These are phyloP conservation scores for Threskiornis aethiopicus DNA, from an alignment of 2,797 vertebrate species.

Conservation along the genomic window DNA sequence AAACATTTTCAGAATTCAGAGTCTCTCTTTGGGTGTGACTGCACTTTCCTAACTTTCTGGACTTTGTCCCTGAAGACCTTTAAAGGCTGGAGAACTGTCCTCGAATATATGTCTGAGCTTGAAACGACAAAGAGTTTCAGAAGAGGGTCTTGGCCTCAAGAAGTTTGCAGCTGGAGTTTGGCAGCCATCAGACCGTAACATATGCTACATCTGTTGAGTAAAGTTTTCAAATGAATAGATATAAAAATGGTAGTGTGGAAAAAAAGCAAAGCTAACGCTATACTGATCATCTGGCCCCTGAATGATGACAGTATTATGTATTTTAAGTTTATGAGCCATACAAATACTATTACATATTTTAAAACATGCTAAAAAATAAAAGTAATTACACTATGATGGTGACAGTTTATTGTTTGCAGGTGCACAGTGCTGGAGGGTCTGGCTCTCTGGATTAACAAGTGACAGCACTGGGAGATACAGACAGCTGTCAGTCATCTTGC, in stretches of 20 bases:
- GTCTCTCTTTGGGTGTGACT: neutral
- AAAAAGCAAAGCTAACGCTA: conserved; percentile 11
- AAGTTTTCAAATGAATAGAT: conserved; percentile 26
- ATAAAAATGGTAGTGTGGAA: conserved; percentile 34
- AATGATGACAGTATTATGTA: conserved; percentile 61
- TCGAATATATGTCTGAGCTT: neutral
- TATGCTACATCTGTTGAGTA: conserved; percentile 18
- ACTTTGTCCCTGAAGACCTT: neutral
- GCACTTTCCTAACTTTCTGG: neutral
- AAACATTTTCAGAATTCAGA: neutral
- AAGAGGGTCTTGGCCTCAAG: conserved; percentile 24
- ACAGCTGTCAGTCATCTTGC: neutral
- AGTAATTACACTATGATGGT: neutral
- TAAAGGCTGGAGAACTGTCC: neutral
- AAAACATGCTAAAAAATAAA: conserved; percentile 45
- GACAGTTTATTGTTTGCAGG: conserved; percentile 58
- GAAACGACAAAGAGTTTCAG: conserved; percentile 33
- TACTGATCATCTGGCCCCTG: conserved; percentile 34
- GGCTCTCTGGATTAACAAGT: neutral
- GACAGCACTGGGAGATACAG: neutral
- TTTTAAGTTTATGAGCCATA: conserved; percentile 42
- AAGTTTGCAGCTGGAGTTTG: conserved; percentile 56
- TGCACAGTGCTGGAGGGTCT: neutral
- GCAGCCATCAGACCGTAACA: conserved; percentile 42
- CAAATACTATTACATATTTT: conserved; percentile 50